phyloP scores from a whole-genome alignment of 2,113 vertebrate species.

The Geococcyx californianus region DNA sequence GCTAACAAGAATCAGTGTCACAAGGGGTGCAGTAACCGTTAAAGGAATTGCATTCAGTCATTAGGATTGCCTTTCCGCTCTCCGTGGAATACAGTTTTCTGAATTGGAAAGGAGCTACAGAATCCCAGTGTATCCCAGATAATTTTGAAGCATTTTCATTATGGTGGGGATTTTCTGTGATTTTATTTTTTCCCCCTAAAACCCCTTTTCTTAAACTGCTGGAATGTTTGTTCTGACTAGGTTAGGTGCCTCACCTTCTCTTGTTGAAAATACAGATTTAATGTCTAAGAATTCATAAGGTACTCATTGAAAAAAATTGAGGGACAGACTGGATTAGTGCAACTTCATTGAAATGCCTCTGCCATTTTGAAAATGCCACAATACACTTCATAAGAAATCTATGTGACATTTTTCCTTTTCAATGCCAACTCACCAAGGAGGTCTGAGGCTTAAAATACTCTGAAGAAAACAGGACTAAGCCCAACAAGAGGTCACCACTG shows the following conservation, averaged over 20 bases:
- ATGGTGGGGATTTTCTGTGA: rapidly evolving
- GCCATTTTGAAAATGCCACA: background rate
- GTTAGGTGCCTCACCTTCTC: background rate
- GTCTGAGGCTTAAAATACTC: background rate
- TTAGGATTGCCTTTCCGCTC: background rate
- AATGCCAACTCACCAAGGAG: background rate
- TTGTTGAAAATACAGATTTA: background rate
- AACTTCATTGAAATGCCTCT: background rate
- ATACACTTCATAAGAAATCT: background rate
- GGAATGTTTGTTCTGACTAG: background rate
- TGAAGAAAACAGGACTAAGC: background rate
- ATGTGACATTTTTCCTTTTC: background rate
- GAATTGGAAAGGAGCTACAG: background rate
- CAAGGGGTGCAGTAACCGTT: background rate
- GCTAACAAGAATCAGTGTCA: background rate
- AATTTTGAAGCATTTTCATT: background rate
- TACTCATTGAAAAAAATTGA: background rate
- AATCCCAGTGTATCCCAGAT: background rate
- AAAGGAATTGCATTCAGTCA: background rate
- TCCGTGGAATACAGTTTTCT: background rate
- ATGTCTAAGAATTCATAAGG: background rate
- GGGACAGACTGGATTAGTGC: background rate
- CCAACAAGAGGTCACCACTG: background rate
- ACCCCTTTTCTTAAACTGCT: background rate
- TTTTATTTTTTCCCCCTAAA: background rate